Base-by-base conservation (phyloP, 2,113 vertebrate genomes). In the Rhabdornis inornatus region DNA sequence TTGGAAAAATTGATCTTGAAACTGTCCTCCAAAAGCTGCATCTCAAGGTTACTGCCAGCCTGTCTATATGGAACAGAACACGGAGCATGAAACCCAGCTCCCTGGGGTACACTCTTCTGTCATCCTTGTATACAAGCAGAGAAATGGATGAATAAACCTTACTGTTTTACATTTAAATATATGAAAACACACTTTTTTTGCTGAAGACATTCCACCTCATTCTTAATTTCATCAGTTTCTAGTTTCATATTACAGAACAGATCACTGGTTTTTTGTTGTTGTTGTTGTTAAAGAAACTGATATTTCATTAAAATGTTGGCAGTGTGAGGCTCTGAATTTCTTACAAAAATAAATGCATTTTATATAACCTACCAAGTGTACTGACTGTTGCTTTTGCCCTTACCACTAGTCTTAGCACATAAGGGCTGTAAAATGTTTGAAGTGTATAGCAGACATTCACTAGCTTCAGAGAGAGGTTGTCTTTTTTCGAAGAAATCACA, bases 21-120 rank as follows among this genome's bases (percentile, higher is more conserved):
- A 14, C 47, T 81, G 94, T 78, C 93, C 96, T 97, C 87, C 68
- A 90, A 81, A 96, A 87, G 50, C 70, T 92, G 18, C 53, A 49
- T 60, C 80, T 91, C 96, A 97, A 97, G 96, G 97, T 98, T 95
- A 96, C 66, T 25, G 60, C 40, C 28, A 84, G 42, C 30, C 18
- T 81, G 44, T 44, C 14, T 57, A 13, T 31, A 52, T 42, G 57
- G 75, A 88, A 53, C 40, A 60, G 70, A 82, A 33, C 64, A 91
- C 71, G 87, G 86, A 70, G 25, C 52, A 85, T 2, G 3, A 85
- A 95, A 80, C 42, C 13, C 72, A 89, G 60, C 82, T 92, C 91
- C 60, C 37, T 39, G 10, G 22, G 31, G 25, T 66, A 44, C 35
- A n/a, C 69, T 95, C 65, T 87, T 95, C 71, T 61, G 68, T 93